Evolutionary conservation across 2,797 vertebrate species (phyloP), one percentile per base, ranked within the genome.

Genomic region (Diceros bicornis): DNA sequence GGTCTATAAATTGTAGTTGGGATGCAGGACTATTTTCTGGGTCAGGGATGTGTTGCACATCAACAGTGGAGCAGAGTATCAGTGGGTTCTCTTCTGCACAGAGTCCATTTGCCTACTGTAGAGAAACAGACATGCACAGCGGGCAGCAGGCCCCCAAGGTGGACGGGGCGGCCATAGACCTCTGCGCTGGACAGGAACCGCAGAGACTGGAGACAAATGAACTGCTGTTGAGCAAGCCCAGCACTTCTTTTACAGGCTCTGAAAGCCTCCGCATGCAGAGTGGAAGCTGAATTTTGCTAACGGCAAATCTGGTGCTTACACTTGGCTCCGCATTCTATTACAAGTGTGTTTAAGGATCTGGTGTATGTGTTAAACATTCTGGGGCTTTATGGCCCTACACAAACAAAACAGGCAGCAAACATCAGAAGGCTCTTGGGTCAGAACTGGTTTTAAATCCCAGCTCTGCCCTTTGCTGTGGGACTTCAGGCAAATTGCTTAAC

Each of bases 281-380:
- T 97, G 77, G n/a, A 95, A 97, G 86, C 94, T 98, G 97, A 79
- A 77, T 94, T 95, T 96, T 98, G 97, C 97, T 98, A 75, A 96
- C 93, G 94, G 90, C 68, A 68, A 84, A 81, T 86, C 74, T 55
- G 59, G 3, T 2, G 52, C 66, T 96, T 97, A 37, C 37, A 17
- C 47, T 50, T 55, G 44, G 27, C 32, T 59, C 85, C 66, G 13
- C 52, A 34, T 87, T 87, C 71, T 78, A 13, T 78, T 61, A 17
- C 9, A 47, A 84, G 50, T 75, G 52, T 93, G 34, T 61, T 90
- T 81, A 79, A 93, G 44, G 27, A 84, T 64, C 52, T 29, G 9
- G 32, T 47, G 4, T 52, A 0, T 61, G 9, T 47, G 3, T 69
- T 75, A 66, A 93, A 13, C 41, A 69, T 90, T 23, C 20, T 69